phyloP scores from a whole-genome alignment of 1,140 invertebrate species.

The Drosophila sp. region DNA sequence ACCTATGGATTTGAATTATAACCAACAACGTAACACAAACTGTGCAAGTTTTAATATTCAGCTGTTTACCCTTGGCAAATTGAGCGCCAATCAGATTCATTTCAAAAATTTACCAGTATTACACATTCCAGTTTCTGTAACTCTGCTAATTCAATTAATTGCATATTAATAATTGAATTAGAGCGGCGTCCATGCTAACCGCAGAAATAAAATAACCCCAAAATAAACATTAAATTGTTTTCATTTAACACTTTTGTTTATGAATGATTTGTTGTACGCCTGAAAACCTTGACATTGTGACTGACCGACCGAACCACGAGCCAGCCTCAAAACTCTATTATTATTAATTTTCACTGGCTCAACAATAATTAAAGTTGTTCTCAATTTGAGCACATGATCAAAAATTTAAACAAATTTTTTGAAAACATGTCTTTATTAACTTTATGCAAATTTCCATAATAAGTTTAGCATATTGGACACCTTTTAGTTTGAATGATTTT shows the following conservation, averaged over 20 bases:
- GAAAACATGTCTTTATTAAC: not conserved
- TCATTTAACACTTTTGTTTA: constrained; percentile 20
- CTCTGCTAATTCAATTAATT: constrained; percentile 1
- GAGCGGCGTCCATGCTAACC: not conserved
- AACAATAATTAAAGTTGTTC: not conserved
- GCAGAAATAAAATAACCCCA: not conserved
- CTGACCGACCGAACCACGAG: not conserved
- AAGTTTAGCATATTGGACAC: not conserved
- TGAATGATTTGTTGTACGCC: not conserved
- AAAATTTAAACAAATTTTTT: not conserved
- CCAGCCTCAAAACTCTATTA: not conserved
- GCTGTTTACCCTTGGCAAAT: too few relatives aligned
- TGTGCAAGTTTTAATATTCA: too few relatives aligned
- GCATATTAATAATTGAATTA: constrained; percentile 6
- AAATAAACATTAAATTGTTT: not conserved
- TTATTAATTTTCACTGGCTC: not conserved
- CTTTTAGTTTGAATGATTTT: constrained; percentile 16
- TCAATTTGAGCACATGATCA: not conserved
- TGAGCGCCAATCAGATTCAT: too few relatives aligned
- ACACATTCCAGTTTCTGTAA: not conserved
- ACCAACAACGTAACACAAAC: too few relatives aligned
- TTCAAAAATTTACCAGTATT: not conserved
- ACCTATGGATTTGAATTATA: too few relatives aligned
- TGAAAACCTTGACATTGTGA: constrained; percentile 17
- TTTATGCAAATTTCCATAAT: constrained; percentile 22